Conservation (phyloP, 2,113 vertebrate species). For the Scortum barcoo region DNA sequence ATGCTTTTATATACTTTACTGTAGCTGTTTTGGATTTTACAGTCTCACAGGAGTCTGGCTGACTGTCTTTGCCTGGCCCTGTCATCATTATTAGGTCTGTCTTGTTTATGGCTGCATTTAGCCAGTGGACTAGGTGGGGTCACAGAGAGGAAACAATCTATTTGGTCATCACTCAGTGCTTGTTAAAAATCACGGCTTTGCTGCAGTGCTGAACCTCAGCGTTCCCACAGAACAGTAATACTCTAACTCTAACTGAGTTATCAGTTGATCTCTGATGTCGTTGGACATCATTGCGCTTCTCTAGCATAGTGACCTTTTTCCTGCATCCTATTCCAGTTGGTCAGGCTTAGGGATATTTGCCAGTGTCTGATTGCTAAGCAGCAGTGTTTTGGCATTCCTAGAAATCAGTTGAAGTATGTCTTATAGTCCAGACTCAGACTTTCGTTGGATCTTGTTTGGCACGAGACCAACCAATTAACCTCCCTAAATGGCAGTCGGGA, state of each 20-base stretch:
- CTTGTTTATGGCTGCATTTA: conserved; percentile 75
- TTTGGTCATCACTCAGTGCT: conserved; percentile 59
- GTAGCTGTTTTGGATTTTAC: conserved; percentile 30
- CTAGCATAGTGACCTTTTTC: conserved; percentile 45
- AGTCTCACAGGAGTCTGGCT: conserved; percentile 27
- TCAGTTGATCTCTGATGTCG: conserved; percentile 41
- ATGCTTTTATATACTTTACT: conserved; percentile 24
- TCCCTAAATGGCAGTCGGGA: conserved; percentile 74
- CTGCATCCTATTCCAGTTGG: conserved; percentile 33
- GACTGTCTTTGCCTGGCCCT: conserved; percentile 46
- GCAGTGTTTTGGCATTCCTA: conserved; percentile 30
- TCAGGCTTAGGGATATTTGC: conserved; percentile 25
- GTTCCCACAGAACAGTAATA: conserved; percentile 7
- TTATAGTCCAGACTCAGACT: conserved; percentile 28
- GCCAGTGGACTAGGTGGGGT: conserved; percentile 50
- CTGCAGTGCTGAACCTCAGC: conserved; percentile 6
- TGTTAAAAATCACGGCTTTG: conserved; percentile 64
- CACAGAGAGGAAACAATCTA: conserved; percentile 56
- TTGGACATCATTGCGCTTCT: conserved; percentile 37
- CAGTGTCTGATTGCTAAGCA: conserved; percentile 12
- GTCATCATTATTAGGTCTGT: conserved; percentile 73
- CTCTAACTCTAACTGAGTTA: conserved; percentile 58
- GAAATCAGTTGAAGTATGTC: conserved; percentile 43
- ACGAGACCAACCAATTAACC: conserved; percentile 81
- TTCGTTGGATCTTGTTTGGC: conserved; percentile 70